A percentile compares a stretch with the other conserved stretches of the same genome.
Evolutionary conservation across 2,888 invertebrate genomes (phyloP).

Genomic region (Oscheius sp.): DNA sequence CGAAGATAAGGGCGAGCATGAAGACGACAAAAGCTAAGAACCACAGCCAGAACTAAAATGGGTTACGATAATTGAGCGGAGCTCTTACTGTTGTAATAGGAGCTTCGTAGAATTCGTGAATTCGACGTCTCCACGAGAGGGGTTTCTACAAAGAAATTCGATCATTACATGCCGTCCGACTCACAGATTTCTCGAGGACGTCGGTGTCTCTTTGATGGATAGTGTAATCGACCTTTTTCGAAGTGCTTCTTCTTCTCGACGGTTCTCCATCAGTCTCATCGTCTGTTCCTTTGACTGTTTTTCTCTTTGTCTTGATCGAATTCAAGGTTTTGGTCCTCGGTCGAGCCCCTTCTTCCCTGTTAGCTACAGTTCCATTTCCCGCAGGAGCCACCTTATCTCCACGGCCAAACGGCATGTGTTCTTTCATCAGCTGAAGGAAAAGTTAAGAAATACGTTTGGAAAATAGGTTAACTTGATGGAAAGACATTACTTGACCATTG

Average conservation of each 20-base stretch:
- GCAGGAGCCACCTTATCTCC: conserved; percentile 14
- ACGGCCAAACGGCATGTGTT: conserved; percentile 22
- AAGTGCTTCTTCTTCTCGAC: conserved; percentile 15
- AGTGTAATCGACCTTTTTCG: background rate
- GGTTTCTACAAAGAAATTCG: conserved; percentile 43
- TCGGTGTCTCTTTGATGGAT: conserved; percentile 1
- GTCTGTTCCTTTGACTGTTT: conserved; percentile 1
- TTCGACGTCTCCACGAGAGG: conserved; percentile 72
- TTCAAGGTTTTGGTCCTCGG: conserved; percentile 12
- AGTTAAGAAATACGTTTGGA: background rate
- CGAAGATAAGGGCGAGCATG: conserved; percentile 64
- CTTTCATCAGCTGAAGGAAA: conserved; percentile 20
- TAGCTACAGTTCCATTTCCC: conserved; percentile 7
- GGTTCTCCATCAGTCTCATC: conserved; percentile 17
- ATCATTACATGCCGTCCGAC: background rate
- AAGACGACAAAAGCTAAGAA: conserved; percentile 77
- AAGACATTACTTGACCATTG: conserved; percentile 11
- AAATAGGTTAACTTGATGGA: conserved; percentile 8
- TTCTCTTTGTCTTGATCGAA: conserved; percentile 19
- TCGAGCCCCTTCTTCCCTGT: conserved; percentile 11
- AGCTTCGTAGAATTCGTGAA: conserved; percentile 97
- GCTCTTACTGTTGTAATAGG: conserved; percentile 86
- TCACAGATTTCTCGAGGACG: conserved; percentile 1
- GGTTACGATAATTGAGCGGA: too few species aligned
- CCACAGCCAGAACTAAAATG: conserved; percentile 87